Evolutionary conservation across 2,113 vertebrate species (phyloP), one percentile per base, ranked within the genome.

Genomic region (Aramus guarauna): DNA sequence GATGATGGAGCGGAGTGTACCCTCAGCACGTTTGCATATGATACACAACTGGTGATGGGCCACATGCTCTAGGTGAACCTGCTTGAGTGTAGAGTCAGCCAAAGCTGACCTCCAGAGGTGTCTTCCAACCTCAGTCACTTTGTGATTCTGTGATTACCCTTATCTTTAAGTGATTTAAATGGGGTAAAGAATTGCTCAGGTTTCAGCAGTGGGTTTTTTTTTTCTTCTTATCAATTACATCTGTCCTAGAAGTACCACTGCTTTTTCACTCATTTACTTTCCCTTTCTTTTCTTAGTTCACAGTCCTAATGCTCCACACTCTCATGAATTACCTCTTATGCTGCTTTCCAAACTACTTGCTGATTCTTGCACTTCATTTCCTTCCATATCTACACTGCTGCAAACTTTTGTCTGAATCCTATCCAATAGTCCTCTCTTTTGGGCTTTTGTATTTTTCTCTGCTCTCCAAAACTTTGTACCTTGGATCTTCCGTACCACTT

Each of bases 121-220:
- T 10, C 23, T 71, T 80, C 32, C 45, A 85, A 21, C 15, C 23
- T 60, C 45, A 80, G 3, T 45, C 13, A 73, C 26, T 48, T 36
- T 37, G 34, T 58, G 34, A 26, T 20, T 47, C 27, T 74, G 41
- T 43, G 19, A 58, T 27, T 14, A 43, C 4, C 4, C 6, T 15
- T 36, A 53, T 10, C 23, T 56, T 89, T 67, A 52, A 52, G 10
- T 58, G 9, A 50, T 36, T 82, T 86, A 39, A 41, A 73, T 52
- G 34, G 0, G 24, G 1, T 24, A 32, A 81, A 85, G 7, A 39
- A 26, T 10, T 56, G 2, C 30, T 47, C 0, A 0, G 11, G 2
- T 63, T 83, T 92, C 48, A 73, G 6, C 6, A 19, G 24, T 23
- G 18, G 0, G 1, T 12, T 55, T 59, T 58, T 71, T 52, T 45